Evolutionary conservation across 2,888 invertebrate genomes (phyloP), one percentile per base, ranked within the genome.

Genomic region (Drosophila lutescens): DNA sequence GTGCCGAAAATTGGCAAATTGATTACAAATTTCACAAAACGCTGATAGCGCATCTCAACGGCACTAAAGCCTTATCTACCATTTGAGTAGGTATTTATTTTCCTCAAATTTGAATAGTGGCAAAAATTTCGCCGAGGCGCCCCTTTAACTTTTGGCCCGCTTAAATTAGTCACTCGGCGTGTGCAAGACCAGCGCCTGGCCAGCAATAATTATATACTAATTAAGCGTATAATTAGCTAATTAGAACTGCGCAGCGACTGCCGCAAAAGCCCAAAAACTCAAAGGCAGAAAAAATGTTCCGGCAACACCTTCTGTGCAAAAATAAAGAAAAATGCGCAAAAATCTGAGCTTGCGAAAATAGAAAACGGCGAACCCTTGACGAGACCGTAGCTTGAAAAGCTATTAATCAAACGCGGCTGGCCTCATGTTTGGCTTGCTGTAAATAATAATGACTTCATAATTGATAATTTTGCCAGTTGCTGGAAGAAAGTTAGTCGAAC

Each of bases 371-470:
- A 85, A 75, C 76, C 84, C 57, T 72, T 76, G 89, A 77, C 83
- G 79, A 77, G 85, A 69, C 59, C 60, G 51, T 66, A 72, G 38
- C 32, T 50, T 40, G 51, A 63, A 83, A 89, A 82, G 69, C 88
- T 57, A 85, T 85, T 88, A 89, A 85, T 85, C 84, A 85, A 86
- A 55, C 53, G 66, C 66, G 51, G 54, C 77, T 76, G 50, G 67
- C 59, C 77, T 60, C 69, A 36, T 71, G 70, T 71, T 80, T 69
- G 54, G 76, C 55, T 74, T 63, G 70, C 79, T 79, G 76, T 74
- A 86, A 88, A 89, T 86, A 89, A 83, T 89, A 88, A 89, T 85
- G 85, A 88, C 80, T 86, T 83, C 89, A 85, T 89, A 89, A 89
- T 84, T 89, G 83, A 89, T 66, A 83, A 89, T 74, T 85, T 85